Base-by-base conservation (phyloP, 2,888 invertebrate species). In the Bembecia ichneumoniformis region DNA sequence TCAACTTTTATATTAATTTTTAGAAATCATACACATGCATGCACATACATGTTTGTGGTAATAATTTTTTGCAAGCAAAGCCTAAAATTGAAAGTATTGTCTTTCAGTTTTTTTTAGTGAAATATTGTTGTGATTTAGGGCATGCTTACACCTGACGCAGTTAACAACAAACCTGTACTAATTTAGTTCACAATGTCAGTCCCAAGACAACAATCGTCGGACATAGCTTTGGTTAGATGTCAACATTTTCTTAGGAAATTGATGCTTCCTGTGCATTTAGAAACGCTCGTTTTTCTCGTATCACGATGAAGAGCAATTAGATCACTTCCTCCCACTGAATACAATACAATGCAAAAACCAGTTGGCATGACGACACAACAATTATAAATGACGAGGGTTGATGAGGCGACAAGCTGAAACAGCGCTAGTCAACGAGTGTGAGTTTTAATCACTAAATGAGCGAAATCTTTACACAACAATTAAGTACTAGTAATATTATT, bases 301-400 rank as follows among this genome's bases (percentile, higher is more conserved):
- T 60, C 60, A 66, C 68, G 61, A 65, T 67, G 65, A 73, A 73
- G 71, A 71, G 71, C 77, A 80, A 82, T 81, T 81, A 80, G 74
- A 72, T 68, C 65, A 68, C 75, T 83, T 84, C 82, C 82, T 77
- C 69, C 81, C 82, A 77, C 69, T 60, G 58, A 61, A 68, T 61
- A 83, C 82, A 82, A 82, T 78, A 67, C 71, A 73, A 77, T 69
- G 74, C 71, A 71, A 78, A 77, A 82, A 69, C 63, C 70, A 68
- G 63, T 66, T 64, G 65, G 63, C 58, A 54, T 58, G 60, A 58
- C 58, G 58, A 52, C 56, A 53, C 54, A 52, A 58, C 58, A 59
- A 59, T 44, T 46, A 46, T 34, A 46, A 34, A 46, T 46, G 56
- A 58, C 54, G 53, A 52, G 54, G 58, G 56, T 50, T 52, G 55